Conservation (phyloP, 2,113 vertebrate species). For the Glareola pratincola region DNA sequence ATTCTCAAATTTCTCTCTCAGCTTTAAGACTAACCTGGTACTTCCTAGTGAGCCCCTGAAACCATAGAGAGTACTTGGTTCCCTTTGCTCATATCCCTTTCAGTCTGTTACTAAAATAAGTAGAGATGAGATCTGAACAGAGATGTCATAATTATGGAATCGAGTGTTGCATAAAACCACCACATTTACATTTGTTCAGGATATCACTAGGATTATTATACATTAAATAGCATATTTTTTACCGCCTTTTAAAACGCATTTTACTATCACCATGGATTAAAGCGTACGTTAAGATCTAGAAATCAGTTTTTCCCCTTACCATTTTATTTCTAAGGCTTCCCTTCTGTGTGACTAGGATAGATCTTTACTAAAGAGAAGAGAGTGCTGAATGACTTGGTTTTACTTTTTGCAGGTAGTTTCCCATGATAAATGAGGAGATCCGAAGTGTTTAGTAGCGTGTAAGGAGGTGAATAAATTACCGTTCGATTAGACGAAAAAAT, state of each 20-base stretch:
- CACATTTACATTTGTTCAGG: background rate
- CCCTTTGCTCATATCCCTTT: background rate
- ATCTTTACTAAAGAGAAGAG: background rate
- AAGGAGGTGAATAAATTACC: slow-evolving; percentile 41
- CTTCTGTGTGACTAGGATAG: background rate
- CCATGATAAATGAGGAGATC: background rate
- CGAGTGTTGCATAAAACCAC: background rate
- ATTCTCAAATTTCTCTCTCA: background rate
- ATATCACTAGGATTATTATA: slow-evolving; percentile 25
- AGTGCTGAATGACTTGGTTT: background rate
- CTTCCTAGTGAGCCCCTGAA: background rate
- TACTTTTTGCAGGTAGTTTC: background rate
- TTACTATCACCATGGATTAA: background rate
- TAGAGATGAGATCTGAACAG: background rate
- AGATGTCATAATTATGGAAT: background rate
- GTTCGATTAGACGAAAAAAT: slow-evolving; percentile 70
- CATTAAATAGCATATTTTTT: background rate
- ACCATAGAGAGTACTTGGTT: background rate
- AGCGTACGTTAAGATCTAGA: background rate
- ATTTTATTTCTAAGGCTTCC: background rate
- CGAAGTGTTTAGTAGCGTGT: slow-evolving; percentile 36
- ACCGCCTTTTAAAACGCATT: background rate
- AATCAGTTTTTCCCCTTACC: background rate
- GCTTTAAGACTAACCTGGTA: background rate
- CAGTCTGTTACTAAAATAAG: background rate